phyloP scores from a whole-genome alignment of 2,888 invertebrate genomes.

The Troglohyphantes excavatus region DNA sequence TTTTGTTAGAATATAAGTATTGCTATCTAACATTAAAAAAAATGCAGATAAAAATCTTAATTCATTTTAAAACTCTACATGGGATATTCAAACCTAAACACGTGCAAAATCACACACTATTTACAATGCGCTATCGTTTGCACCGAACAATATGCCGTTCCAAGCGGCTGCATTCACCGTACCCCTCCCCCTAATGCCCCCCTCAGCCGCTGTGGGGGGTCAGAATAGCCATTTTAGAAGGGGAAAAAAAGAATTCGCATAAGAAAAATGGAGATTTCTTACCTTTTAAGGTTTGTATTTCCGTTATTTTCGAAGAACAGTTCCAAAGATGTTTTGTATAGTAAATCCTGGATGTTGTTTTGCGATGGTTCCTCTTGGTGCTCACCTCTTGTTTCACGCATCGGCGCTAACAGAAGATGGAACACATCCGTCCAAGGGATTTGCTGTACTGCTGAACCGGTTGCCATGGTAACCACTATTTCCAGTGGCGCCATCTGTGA shows the following conservation, averaged over 20 bases:
- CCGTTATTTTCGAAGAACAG: background rate
- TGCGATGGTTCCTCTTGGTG: background rate
- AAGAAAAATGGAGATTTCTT: background rate
- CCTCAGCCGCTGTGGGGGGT: background rate
- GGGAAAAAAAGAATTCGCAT: background rate
- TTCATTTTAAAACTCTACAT: too few relatives aligned
- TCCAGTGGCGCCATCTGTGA: background rate
- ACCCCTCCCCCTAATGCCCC: background rate
- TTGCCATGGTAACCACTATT: background rate
- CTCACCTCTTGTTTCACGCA: background rate
- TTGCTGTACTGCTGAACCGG: background rate
- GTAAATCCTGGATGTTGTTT: too few relatives aligned
- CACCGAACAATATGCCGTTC: constrained; percentile 33
- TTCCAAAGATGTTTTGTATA: background rate
- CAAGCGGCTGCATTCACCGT: constrained; percentile 26
- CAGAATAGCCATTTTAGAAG: background rate
- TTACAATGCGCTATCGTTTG: constrained; percentile 4
- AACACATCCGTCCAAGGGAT: background rate
- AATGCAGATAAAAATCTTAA: too few relatives aligned
- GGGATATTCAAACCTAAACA: too few relatives aligned
- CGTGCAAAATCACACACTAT: constrained; percentile 1
- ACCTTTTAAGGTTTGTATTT: constrained; percentile 12
- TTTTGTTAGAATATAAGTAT: too few relatives aligned
- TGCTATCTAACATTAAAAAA: too few relatives aligned
- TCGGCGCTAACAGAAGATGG: background rate